phyloP scores from a whole-genome alignment of 2,888 invertebrate genomes.

The Digitonthophagus gazella region DNA sequence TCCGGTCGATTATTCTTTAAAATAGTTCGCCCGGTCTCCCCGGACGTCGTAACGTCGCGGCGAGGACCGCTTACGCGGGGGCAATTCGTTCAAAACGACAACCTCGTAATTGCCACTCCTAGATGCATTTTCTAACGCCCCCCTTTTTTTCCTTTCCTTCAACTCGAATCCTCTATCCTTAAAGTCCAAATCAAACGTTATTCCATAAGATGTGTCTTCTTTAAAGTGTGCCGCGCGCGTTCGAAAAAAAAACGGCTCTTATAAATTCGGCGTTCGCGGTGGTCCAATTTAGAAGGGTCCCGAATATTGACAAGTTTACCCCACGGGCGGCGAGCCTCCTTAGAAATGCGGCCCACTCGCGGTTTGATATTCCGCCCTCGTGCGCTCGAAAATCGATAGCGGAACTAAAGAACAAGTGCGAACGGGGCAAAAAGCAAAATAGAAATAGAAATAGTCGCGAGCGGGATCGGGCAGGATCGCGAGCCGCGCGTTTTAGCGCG shows the following conservation, averaged over 20 bases:
- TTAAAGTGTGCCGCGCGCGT: not conserved
- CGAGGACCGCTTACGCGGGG: not conserved
- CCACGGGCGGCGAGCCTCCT: not conserved
- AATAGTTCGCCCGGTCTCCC: slow-evolving; percentile 19
- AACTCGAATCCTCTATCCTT: not conserved
- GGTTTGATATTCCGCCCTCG: not conserved
- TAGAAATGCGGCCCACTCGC: not conserved
- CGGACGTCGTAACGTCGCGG: not conserved
- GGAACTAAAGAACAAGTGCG: not conserved
- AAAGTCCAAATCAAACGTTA: too few relatives aligned
- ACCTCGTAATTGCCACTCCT: not conserved
- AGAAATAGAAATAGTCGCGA: not conserved
- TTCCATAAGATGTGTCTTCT: too few relatives aligned
- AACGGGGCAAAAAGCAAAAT: not conserved
- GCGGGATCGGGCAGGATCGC: not conserved
- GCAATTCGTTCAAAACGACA: not conserved
- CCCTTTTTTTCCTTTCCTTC: not conserved
- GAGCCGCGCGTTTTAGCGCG: not conserved
- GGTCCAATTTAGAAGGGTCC: not conserved
- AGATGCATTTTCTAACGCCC: not conserved
- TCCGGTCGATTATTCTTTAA: slow-evolving; percentile 27
- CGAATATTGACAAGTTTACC: not conserved
- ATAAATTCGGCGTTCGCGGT: not conserved
- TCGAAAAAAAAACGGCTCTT: not conserved
- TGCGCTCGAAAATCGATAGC: not conserved